phyloP scores from a whole-genome alignment of 1,140 invertebrate species.

The Drosophila pruinosa region DNA sequence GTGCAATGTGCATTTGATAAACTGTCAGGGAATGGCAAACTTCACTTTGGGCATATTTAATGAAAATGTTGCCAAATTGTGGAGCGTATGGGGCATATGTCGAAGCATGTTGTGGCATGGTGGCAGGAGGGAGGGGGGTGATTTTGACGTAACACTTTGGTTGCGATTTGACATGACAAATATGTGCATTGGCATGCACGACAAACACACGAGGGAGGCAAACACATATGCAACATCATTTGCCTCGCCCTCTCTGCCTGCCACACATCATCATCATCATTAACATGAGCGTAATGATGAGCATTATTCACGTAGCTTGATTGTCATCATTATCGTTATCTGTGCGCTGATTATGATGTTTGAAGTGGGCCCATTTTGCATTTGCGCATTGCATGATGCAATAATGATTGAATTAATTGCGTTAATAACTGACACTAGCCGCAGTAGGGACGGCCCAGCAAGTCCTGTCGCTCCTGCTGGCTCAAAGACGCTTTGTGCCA shows the following conservation, averaged over 20 bases:
- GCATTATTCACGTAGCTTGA: constrained; percentile 22
- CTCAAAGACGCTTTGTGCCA: constrained; percentile 74
- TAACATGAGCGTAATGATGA: constrained; percentile 9
- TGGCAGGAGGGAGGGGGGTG: constrained; percentile 28
- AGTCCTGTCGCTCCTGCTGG: not conserved
- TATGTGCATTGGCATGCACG: constrained; percentile 71
- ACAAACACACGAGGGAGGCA: constrained; percentile 51
- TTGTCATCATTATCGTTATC: constrained; percentile 61
- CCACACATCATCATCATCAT: constrained; percentile 49
- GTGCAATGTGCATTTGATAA: constrained; percentile 77
- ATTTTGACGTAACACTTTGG: constrained; percentile 79
- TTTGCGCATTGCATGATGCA: constrained; percentile 82
- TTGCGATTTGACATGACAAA: constrained; percentile 82
- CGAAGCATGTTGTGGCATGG: not conserved
- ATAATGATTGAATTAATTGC: constrained; percentile 83
- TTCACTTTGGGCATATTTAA: constrained; percentile 81
- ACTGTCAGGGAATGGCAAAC: constrained; percentile 79
- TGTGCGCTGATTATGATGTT: constrained; percentile 61
- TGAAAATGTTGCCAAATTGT: constrained; percentile 77
- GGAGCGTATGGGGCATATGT: constrained; percentile 11
- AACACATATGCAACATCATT: constrained; percentile 5
- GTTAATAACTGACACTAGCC: constrained; percentile 82
- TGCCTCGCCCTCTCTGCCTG: not conserved
- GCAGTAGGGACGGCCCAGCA: constrained; percentile 24
- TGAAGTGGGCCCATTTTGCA: constrained; percentile 68